Percentiles rank a stretch among this genome's conserved stretches.
Conservation (phyloP, 2,888 invertebrate species). For the Drosophila maculinotata region DNA sequence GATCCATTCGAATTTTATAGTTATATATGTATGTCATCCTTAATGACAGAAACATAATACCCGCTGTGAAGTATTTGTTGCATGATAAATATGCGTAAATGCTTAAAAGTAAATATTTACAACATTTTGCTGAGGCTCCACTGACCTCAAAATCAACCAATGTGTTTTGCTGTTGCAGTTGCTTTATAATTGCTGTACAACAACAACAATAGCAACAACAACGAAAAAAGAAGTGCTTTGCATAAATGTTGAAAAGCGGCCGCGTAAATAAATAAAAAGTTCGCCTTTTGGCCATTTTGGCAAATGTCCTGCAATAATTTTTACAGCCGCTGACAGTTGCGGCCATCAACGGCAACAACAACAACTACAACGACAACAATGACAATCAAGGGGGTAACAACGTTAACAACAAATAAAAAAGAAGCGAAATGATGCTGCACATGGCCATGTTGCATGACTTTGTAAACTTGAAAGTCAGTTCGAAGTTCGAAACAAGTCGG, state of each 20-base stretch:
- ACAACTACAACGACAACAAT: conserved; percentile 27
- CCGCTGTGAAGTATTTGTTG: background rate
- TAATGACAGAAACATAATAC: background rate
- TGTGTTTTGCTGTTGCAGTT: conserved; percentile 23
- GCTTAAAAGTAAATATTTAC: conserved; percentile 45
- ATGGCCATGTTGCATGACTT: conserved; percentile 76
- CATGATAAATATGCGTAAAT: conserved; percentile 20
- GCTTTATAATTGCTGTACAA: conserved; percentile 51
- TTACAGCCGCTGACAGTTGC: conserved; percentile 62
- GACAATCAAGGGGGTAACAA: conserved; percentile 32
- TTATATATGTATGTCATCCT: too few relatives aligned
- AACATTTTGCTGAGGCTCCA: conserved; percentile 14
- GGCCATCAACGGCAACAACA: conserved; percentile 18
- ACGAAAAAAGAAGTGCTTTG: conserved; percentile 45
- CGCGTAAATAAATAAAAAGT: conserved; percentile 54
- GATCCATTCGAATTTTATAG: too few relatives aligned
- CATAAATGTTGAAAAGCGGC: conserved; percentile 45
- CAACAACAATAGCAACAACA: conserved; percentile 19
- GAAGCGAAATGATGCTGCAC: conserved; percentile 56
- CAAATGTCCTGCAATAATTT: conserved; percentile 77
- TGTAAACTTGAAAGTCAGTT: conserved; percentile 74
- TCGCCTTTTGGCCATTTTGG: conserved; percentile 65
- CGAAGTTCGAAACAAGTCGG: conserved; percentile 60
- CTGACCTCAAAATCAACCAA: conserved; percentile 49
- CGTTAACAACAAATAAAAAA: conserved; percentile 4